A percentile compares a stretch with the other conserved stretches of the same genome.
Conservation (phyloP, 2,113 vertebrate genomes). For the Anser cygnoides region DNA sequence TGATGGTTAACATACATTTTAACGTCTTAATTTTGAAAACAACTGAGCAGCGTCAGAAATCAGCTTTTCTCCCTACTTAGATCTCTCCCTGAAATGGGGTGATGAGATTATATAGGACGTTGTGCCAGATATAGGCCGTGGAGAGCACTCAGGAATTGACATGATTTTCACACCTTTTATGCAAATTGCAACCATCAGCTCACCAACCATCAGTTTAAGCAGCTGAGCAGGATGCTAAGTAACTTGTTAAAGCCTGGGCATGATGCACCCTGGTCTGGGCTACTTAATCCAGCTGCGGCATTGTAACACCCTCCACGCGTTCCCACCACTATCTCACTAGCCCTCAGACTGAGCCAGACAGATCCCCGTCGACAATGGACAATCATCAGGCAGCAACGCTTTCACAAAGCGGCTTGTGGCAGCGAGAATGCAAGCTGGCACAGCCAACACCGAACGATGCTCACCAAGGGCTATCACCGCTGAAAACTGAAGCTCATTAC, state of each 20-base stretch:
- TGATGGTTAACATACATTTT: neutral
- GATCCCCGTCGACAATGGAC: neutral
- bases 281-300: neutral
- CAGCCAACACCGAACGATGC: accelerated
- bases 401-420: neutral
- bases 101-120: neutral
- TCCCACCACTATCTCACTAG: neutral
- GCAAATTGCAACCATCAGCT: constrained; percentile 16
- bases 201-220: neutral
- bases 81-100: neutral
- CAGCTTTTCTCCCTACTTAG: neutral
- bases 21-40: neutral
- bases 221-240: neutral
- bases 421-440: neutral
- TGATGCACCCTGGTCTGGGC: neutral
- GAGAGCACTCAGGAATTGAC: neutral
- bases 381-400: neutral
- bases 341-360: neutral
- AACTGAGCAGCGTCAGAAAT: neutral
- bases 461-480: accelerated
- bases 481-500: neutral
- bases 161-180: constrained; percentile 16
- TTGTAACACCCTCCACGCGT: neutral
- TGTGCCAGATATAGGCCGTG: neutral
- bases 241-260: neutral